Percentiles rank a stretch among this genome's conserved stretches.
Evolutionary conservation across 2,888 invertebrate species (phyloP).

Genomic region (Chromoteleia sp.): DNA sequence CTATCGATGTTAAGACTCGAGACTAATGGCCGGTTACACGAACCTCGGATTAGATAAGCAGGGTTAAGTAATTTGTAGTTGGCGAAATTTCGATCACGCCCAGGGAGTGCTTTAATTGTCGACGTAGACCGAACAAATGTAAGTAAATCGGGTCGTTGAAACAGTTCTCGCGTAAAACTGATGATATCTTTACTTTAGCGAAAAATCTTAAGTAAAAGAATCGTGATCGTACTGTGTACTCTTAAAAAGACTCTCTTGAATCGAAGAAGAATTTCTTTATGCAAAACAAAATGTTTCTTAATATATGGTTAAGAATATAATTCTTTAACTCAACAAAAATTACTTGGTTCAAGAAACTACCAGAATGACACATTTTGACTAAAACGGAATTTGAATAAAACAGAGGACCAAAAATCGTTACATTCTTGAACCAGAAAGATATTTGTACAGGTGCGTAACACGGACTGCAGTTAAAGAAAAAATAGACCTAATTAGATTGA

Average conservation of each 20-base stretch:
- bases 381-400: too few relatives aligned
- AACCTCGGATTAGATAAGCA: slow-evolving; percentile 68
- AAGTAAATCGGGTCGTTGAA: slow-evolving; percentile 51
- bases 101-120: slow-evolving; percentile 57
- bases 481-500: background rate
- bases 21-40: slow-evolving; percentile 68
- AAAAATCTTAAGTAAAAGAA: background rate
- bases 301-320: too few relatives aligned
- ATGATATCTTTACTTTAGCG: slow-evolving; percentile 35
- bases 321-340: too few relatives aligned
- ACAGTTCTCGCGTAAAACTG: slow-evolving; percentile 16
- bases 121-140: slow-evolving; percentile 49
- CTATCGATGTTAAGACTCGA: slow-evolving; percentile 64
- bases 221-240: background rate
- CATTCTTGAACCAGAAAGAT: too few relatives aligned
- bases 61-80: slow-evolving; percentile 70
- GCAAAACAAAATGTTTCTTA: too few relatives aligned
- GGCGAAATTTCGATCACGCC: slow-evolving; percentile 70
- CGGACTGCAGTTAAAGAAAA: too few relatives aligned
- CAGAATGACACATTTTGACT: too few relatives aligned
- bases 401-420: too few relatives aligned
- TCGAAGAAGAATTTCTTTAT: too few relatives aligned
- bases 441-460: too few relatives aligned
- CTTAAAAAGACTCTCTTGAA: too few relatives aligned
- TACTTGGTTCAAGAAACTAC: too few relatives aligned